Conservation (phyloP, 1,140 invertebrate genomes). For the Augochlora pura region DNA sequence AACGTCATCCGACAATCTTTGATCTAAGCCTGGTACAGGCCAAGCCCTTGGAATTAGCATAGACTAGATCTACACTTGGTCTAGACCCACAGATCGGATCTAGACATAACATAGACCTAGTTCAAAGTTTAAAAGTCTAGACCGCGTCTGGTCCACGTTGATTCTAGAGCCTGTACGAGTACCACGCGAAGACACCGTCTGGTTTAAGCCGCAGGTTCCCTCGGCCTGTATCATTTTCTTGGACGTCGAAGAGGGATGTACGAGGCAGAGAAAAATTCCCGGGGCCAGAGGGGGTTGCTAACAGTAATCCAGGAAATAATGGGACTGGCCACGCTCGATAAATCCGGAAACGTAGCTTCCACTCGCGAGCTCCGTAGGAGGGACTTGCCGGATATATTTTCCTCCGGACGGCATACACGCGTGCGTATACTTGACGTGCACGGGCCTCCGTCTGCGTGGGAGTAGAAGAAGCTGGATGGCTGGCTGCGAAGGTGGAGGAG, state of each 20-base stretch:
- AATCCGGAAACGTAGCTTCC: constrained; percentile 61
- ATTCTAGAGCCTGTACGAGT: too few species aligned
- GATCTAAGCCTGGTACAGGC: too few species aligned
- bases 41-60: too few species aligned
- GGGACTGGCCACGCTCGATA: constrained; percentile 62
- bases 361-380: constrained; percentile 49
- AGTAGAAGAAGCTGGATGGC: constrained; percentile 68
- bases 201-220: too few species aligned
- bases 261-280: constrained; percentile 52
- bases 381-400: constrained; percentile 51
- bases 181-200: too few species aligned
- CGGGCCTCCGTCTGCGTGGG: constrained; percentile 34
- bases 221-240: too few species aligned
- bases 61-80: too few species aligned
- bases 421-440: constrained; percentile 57
- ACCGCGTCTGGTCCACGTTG: too few species aligned
- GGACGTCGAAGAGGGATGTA: constrained; percentile 28
- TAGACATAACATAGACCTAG: too few species aligned
- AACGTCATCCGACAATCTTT: too few species aligned
- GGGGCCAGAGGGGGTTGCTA: not conserved
- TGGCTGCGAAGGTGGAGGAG: constrained; percentile 66
- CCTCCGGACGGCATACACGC: constrained; percentile 44
- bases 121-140: too few species aligned
- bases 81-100: too few species aligned
- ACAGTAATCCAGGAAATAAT: constrained; percentile 69